A percentile compares a stretch with the other conserved stretches of the same genome.
phyloP scores from a whole-genome alignment of 1,140 invertebrate species.

The Drosophila novamexicana region DNA sequence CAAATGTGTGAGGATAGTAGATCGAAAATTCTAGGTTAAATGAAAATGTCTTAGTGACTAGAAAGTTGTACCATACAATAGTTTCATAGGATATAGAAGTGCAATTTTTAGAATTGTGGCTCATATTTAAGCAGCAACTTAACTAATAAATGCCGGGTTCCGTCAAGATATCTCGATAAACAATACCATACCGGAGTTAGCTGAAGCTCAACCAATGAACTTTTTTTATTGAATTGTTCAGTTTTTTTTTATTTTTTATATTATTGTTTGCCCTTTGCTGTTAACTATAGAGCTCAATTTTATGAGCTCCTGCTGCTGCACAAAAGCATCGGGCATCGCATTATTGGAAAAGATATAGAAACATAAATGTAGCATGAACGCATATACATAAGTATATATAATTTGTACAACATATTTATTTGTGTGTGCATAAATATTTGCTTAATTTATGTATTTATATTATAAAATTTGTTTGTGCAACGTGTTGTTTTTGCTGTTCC shows the following conservation, averaged over 20 bases:
- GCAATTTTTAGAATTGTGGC: no score
- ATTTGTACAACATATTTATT: background rate
- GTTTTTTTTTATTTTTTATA: background rate
- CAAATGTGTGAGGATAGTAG: no score
- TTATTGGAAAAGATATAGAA: background rate
- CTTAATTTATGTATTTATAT: conserved; percentile 23
- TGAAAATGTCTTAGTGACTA: no score
- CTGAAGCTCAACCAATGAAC: background rate
- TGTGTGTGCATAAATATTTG: conserved; percentile 22
- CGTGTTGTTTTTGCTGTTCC: conserved; percentile 12
- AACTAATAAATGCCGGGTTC: no score
- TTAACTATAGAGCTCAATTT: background rate
- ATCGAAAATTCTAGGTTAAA: no score
- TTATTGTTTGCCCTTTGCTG: background rate
- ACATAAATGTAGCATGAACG: background rate
- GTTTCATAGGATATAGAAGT: no score
- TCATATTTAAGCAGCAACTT: no score
- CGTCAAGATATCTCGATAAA: no score
- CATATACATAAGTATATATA: background rate
- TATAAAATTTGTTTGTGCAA: conserved; percentile 33
- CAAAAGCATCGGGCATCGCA: background rate
- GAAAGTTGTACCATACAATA: no score
- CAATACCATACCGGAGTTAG: no score
- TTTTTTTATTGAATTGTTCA: background rate
- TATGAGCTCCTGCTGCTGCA: background rate